Evolutionary conservation across 2,113 vertebrate species (phyloP), one percentile per base, ranked within the genome.

Genomic region (Hystrix brachyura): DNA sequence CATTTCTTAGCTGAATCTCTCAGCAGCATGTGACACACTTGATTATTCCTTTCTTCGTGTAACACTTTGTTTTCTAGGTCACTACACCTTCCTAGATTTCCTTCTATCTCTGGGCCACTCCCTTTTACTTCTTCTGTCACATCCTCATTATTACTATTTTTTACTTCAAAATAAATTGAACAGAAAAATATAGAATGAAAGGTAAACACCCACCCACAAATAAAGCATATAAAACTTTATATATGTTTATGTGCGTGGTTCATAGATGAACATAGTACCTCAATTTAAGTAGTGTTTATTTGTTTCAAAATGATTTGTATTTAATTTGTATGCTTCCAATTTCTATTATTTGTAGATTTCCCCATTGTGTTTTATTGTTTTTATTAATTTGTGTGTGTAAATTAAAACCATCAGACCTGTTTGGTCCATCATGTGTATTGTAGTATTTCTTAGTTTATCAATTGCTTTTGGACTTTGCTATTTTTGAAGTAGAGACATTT

Each of bases 401-500:
- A 19, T 81, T 81, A 82, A 89, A 89, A 82, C 59, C 60, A n/a
- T 67, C 62, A 86, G 21, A 7, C 25, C 23, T 60, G 59, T 79
- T n/a, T 79, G 82, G 1, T 48, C n/a, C 59, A 25, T 60, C 18
- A 29, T 90, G 46, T 90, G 13, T 60, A 55, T 78, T 88, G 32
- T 69, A 29, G 82, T 64, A 65, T 79, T 43, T 60, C 27, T 62
- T 79, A 53, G 34, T 72, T 65, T 82, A 81, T 71, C 84, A 92
- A 19, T 53, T 90, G 14, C 21, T 57, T 64, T 89, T 90, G 91
- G 53, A 62, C 4, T 81, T 96, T 60, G 29, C 57, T 53, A 65
- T 60, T 90, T 93, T 94, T 92, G 17, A 95, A 87, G 38, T n/a
- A 72, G 9, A 90, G 85, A 69, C 7, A 86, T 90, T 38, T 85